These are phyloP conservation scores for Pangasius macronema DNA, from an alignment of 2,797 vertebrate genomes.

Conservation along the genomic window DNA sequence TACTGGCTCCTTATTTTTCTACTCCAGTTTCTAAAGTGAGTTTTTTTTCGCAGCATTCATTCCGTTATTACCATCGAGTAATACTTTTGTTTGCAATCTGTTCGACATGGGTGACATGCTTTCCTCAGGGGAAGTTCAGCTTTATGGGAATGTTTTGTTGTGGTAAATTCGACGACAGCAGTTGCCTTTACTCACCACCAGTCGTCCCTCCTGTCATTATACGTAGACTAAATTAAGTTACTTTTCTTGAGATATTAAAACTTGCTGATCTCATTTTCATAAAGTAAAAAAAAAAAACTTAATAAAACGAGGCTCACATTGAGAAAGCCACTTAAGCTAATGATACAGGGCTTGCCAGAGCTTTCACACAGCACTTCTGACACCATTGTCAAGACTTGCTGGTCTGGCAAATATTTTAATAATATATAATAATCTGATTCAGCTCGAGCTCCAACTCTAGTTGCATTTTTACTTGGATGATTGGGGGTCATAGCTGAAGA, in stretches of 20 bases:
- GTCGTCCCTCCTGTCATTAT: background rate
- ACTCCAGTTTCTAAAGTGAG: background rate
- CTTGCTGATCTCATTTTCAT: slow-evolving; percentile 61
- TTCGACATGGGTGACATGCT: slow-evolving; percentile 3
- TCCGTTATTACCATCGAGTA: background rate
- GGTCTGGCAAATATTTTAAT: slow-evolving; percentile 74
- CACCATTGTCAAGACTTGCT: slow-evolving; percentile 76
- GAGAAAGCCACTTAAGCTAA: slow-evolving; percentile 77
- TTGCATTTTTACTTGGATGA: slow-evolving; percentile 54
- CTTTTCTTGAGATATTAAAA: slow-evolving; percentile 26
- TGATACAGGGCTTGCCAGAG: slow-evolving; percentile 73
- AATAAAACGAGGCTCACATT: slow-evolving; percentile 58
- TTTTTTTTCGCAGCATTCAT: background rate
- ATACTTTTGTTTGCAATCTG: slow-evolving; percentile 13
- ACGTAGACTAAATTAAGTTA: background rate
- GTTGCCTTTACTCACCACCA: background rate
- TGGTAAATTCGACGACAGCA: background rate
- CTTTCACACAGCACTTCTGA: slow-evolving; percentile 62
- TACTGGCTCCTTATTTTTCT: background rate
- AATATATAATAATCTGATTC: slow-evolving; percentile 71
- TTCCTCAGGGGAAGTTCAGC: background rate
- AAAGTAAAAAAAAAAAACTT: slow-evolving; percentile 44
- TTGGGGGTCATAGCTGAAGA: slow-evolving; percentile 22
- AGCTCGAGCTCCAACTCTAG: slow-evolving; percentile 57
- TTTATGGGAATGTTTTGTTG: background rate